These are phyloP conservation scores for Bothrops alternatus DNA, from an alignment of 2,797 vertebrate genomes.

Conservation along the genomic window DNA sequence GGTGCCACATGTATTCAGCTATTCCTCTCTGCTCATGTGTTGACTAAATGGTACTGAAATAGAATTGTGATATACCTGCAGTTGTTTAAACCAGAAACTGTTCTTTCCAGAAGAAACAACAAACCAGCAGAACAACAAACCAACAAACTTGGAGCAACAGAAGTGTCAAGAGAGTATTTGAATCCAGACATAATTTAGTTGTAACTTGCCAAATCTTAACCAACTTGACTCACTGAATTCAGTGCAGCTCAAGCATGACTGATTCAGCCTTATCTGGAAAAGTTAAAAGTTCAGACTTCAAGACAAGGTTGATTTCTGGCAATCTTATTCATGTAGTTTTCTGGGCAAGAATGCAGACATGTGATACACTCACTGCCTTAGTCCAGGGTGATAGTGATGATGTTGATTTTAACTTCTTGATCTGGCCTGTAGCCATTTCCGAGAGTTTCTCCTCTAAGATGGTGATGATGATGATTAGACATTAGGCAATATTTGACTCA, in stretches of 20 bases:
- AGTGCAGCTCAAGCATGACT: not conserved
- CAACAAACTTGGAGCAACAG: not conserved
- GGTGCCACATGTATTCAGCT: not conserved
- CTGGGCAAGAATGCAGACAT: not conserved
- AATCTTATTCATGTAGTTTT: not conserved
- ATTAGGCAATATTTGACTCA: not conserved
- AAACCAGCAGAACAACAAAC: not conserved
- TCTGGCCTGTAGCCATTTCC: not conserved
- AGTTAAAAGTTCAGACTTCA: not conserved
- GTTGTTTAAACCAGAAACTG: not conserved
- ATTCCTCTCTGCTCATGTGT: not conserved
- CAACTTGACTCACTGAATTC: not conserved
- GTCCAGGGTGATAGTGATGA: not conserved
- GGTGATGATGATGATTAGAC: not conserved
- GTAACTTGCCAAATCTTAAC: not conserved
- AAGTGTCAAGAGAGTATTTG: not conserved
- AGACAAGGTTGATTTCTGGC: not conserved
- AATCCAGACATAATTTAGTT: not conserved
- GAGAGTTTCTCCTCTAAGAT: not conserved
- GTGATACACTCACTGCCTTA: not conserved
- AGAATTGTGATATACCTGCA: not conserved
- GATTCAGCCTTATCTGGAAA: not conserved
- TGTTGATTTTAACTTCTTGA: not conserved
- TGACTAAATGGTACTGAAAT: not conserved
- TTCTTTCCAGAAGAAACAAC: not conserved